Evolutionary conservation across 1,140 invertebrate species (phyloP).

Genomic region (Drosophila oshimai): DNA sequence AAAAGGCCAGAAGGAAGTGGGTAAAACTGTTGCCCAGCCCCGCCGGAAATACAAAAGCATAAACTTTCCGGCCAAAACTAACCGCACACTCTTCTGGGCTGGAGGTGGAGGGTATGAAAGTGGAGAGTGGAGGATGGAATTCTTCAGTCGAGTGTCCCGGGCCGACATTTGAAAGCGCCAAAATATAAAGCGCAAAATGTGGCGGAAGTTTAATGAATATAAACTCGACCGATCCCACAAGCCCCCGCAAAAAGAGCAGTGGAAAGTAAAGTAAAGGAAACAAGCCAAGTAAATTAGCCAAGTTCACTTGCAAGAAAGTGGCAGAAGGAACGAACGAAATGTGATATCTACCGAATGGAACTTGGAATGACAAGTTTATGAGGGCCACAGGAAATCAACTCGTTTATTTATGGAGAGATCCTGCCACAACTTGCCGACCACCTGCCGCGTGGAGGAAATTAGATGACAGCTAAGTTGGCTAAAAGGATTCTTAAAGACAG

Average conservation of each 20-base stretch:
- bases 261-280: constrained; percentile 1
- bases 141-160: constrained; percentile 19
- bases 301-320: constrained; percentile 24
- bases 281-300: constrained; percentile 73
- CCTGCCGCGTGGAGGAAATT: constrained; percentile 4
- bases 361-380: constrained; percentile 39
- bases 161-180: constrained; percentile 45
- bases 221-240: constrained; percentile 58
- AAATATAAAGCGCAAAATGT: constrained; percentile 70
- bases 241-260: not conserved
- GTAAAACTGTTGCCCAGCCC: constrained; percentile 51
- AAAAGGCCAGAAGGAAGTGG: constrained; percentile 14
- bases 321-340: constrained; percentile 19
- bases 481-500: not conserved
- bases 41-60: constrained; percentile 76
- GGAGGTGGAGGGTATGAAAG: not conserved
- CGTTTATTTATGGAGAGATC: constrained; percentile 26
- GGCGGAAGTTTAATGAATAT: constrained; percentile 79
- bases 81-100: constrained; percentile 24
- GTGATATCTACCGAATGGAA: constrained; percentile 25
- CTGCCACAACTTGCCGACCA: not conserved
- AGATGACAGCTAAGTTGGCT: not conserved
- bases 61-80: constrained; percentile 76
- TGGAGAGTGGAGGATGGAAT: not conserved
- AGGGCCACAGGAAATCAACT: constrained; percentile 34